Conservation (phyloP, 2,113 vertebrate species). For the Urocolius indicus region DNA sequence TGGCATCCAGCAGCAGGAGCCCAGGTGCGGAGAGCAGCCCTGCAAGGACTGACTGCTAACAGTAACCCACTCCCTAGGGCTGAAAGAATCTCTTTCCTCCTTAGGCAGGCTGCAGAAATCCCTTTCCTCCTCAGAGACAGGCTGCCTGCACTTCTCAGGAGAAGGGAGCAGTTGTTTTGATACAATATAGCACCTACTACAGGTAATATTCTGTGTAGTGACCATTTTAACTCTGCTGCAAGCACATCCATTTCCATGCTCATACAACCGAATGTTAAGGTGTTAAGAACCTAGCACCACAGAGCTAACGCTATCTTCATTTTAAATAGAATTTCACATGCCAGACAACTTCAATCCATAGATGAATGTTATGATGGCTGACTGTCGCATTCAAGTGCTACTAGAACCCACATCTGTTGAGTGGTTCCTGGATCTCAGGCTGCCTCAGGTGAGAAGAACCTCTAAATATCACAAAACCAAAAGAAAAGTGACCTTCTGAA, state of each 20-base stretch:
- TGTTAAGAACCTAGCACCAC: background rate
- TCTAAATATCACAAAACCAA: background rate
- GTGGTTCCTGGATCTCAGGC: background rate
- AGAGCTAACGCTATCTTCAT: background rate
- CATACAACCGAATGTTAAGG: rapidly evolving
- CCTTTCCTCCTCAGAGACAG: background rate
- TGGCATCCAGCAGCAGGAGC: background rate
- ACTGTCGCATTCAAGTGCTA: background rate
- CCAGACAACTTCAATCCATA: background rate
- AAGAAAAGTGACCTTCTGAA: background rate
- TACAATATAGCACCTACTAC: background rate
- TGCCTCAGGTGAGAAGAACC: background rate
- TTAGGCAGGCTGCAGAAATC: background rate
- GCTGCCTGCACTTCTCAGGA: background rate
- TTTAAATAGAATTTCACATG: background rate
- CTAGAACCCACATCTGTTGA: background rate
- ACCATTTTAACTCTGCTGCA: background rate
- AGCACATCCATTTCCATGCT: background rate
- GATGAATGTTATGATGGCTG: rapidly evolving
- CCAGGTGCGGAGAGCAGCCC: background rate
- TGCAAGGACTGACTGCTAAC: background rate
- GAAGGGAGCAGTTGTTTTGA: background rate
- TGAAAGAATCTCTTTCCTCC: background rate
- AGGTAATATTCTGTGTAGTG: background rate
- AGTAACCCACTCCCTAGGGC: background rate